Conservation (phyloP, 2,113 vertebrate species). For the Protobothrops flavoviridis region DNA sequence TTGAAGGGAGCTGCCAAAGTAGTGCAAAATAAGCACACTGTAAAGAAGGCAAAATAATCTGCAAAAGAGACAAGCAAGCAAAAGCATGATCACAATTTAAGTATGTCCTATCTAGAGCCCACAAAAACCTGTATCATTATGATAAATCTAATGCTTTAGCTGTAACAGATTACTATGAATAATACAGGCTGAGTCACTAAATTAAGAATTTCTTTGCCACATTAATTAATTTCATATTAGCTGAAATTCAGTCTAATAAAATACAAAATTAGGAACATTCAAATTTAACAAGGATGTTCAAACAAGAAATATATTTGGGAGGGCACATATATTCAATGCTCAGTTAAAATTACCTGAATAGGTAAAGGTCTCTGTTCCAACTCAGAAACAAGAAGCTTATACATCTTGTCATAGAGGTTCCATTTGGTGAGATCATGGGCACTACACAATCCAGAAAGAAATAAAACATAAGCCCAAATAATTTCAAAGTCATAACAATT, state of each 20-base stretch:
- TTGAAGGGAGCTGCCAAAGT: slow-evolving; percentile 80
- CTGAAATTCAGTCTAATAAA: neutral
- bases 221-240: neutral
- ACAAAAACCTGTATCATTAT: neutral
- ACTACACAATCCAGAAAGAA: slow-evolving; percentile 61
- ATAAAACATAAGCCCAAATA: neutral
- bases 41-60: slow-evolving; percentile 80
- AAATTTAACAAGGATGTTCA: neutral
- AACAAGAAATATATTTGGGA: slow-evolving; percentile 9
- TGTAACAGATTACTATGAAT: neutral
- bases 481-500: neutral
- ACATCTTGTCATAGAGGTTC: slow-evolving; percentile 76
- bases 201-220: slow-evolving; percentile 17
- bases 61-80: slow-evolving; percentile 47
- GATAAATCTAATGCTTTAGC: neutral
- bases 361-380: slow-evolving; percentile 61
- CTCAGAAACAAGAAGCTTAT: slow-evolving; percentile 72
- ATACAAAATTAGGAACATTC: neutral
- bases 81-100: slow-evolving; percentile 33
- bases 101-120: slow-evolving; percentile 12
- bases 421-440: slow-evolving; percentile 82
- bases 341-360: slow-evolving; percentile 68
- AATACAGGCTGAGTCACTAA: neutral
- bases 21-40: slow-evolving; percentile 78
- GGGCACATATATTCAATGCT: slow-evolving; percentile 7